Percentiles rank a stretch among this genome's conserved stretches.
Evolutionary conservation across 2,113 vertebrate genomes (phyloP).

Genomic region (Daphoenositta chrysoptera): DNA sequence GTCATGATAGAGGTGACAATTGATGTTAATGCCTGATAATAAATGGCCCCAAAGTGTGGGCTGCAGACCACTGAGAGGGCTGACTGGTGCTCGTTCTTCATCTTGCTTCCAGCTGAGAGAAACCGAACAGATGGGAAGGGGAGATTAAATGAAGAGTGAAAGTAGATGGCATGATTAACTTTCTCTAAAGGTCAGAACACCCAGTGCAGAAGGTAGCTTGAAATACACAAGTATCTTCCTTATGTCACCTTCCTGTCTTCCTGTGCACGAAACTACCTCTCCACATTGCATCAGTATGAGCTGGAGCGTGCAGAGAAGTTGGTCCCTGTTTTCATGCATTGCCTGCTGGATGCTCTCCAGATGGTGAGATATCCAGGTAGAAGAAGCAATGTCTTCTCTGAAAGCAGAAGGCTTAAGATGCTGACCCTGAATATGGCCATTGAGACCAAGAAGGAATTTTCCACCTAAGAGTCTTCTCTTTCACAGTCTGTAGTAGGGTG

Average conservation of each 20-base stretch:
- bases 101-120: constrained; percentile 55
- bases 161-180: constrained; percentile 59
- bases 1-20: constrained; percentile 2
- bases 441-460: neutral
- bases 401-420: neutral
- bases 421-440: neutral
- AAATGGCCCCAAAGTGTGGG: constrained; percentile 31
- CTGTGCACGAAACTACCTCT: neutral
- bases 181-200: constrained; percentile 60
- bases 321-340: neutral
- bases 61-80: constrained; percentile 43
- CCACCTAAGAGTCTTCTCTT: neutral
- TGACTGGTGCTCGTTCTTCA: constrained; percentile 52
- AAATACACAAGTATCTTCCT: constrained; percentile 5
- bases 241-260: neutral
- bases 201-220: constrained; percentile 31
- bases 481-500: neutral
- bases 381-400: neutral
- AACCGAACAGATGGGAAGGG: constrained; percentile 56
- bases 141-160: constrained; percentile 65
- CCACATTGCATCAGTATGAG: neutral
- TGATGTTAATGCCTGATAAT: constrained; percentile 34
- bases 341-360: neutral
- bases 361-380: neutral
- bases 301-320: neutral